A percentile compares a stretch with the other conserved stretches of the same genome.
Conservation (phyloP, 2,113 vertebrate genomes). For the Eonycteris spelaea region DNA sequence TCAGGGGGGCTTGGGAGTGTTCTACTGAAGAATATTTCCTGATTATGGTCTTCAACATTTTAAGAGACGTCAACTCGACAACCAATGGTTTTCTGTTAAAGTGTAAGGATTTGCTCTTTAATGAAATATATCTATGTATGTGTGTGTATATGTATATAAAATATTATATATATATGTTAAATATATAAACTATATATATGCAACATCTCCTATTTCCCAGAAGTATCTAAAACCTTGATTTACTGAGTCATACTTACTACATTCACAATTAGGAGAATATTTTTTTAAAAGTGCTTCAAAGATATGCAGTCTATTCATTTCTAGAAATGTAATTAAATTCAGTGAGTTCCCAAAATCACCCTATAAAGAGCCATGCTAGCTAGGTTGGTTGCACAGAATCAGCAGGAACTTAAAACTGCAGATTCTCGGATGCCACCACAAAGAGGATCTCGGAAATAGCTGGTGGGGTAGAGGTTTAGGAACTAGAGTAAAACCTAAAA, state of each 20-base stretch:
- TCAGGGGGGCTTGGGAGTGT: background rate
- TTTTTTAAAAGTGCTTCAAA: background rate
- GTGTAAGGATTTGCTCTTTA: background rate
- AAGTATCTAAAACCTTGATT: background rate
- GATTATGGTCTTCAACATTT: background rate
- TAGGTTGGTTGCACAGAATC: background rate
- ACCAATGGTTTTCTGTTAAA: background rate
- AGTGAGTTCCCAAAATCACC: background rate
- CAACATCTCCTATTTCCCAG: background rate
- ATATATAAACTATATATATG: no score
- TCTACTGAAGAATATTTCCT: background rate
- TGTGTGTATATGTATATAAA: no score
- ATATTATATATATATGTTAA: no score
- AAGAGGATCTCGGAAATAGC: background rate
- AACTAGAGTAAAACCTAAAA: background rate
- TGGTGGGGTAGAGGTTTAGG: background rate
- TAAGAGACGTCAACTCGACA: background rate
- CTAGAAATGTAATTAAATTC: conserved; percentile 10
- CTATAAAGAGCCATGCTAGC: background rate
- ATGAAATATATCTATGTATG: background rate
- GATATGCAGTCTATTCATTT: background rate
- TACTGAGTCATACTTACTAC: background rate
- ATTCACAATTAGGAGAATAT: background rate
- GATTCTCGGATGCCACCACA: background rate
- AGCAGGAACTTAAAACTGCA: background rate